Evolutionary conservation across 2,797 vertebrate species (phyloP), one percentile per base, ranked within the genome.

Genomic region (Crocodylus rhombifer): DNA sequence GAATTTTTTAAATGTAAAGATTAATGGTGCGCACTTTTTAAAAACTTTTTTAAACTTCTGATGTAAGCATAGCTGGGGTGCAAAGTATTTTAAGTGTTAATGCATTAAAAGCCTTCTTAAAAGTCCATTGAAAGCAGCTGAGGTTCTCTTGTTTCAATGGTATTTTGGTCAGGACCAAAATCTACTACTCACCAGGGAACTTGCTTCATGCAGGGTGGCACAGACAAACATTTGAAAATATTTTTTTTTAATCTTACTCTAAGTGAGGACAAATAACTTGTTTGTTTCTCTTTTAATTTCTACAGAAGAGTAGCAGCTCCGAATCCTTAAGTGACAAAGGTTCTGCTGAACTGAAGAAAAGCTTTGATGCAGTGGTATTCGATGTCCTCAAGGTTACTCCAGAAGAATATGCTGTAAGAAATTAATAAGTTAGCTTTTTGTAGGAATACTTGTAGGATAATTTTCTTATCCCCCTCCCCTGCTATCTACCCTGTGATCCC

Each of bases 301-400:
- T 88, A 84, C 97, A 99, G 99, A 99, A 98, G 97, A 99, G 99
- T 97, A 99, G 99, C 98, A 99, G 99, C 97, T 99, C 99, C 2
- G 99, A 99, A 94, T 99, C 99, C 78, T 97, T 99, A 97, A 99
- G 99, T 96, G 99, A 99, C 88, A 99, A 98, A 95, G 99, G 98
- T 84, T 99, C 99, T 36, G 98, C 98, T 33, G 99, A 99, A 94
- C 96, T 99, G 97, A 99, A 99, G 98, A 99, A 99, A 97, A 99
- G 99, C 97, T 99, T 99, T 94, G 99, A 99, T 95, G 99, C 99
- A 3, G 99, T 99, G 87, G 99, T 99, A 21, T 99, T 99, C 85
- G 99, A 99, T 84, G 98, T 99, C 94, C 98, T 99, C 65, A 99
- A 99, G 98, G 99, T 99, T 94, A 99, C 99, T 10, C 99, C 99